Evolutionary conservation across 2,113 vertebrate genomes (phyloP).

Genomic region (Oncorhynchus clarkii): DNA sequence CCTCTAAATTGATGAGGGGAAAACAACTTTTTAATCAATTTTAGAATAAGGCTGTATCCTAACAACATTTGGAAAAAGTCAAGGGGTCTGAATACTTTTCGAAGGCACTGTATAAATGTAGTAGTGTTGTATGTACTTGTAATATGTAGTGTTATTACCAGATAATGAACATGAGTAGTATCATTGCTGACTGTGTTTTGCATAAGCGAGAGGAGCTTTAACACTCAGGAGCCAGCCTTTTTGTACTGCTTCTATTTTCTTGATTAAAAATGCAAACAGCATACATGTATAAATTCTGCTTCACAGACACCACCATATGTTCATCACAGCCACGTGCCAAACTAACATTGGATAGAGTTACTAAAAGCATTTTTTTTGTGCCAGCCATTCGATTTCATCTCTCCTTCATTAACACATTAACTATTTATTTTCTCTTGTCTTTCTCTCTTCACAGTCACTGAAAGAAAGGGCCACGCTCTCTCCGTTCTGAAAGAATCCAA

Average conservation of each 20-base stretch:
- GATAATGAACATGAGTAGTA: neutral
- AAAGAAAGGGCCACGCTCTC: conserved; percentile 87
- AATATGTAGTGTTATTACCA: neutral
- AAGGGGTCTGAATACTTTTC: too few species aligned
- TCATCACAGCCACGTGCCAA: conserved; percentile 54
- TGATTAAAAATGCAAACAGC: conserved; percentile 66
- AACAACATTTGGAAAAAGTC: too few species aligned
- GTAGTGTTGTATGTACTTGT: too few species aligned
- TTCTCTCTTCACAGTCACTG: conserved; percentile 78
- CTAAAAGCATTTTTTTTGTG: neutral
- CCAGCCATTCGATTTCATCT: conserved; percentile 19
- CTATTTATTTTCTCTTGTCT: conserved; percentile 24
- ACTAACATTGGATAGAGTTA: conserved; percentile 32
- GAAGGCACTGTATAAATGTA: too few species aligned
- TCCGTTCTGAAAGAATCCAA: conserved; percentile 86
- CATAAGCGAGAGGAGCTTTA: conserved; percentile 35
- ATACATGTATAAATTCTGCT: conserved; percentile 58
- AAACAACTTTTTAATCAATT: too few species aligned
- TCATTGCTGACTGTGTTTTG: conserved; percentile 29
- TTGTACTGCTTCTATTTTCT: conserved; percentile 40
- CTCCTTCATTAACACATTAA: conserved; percentile 2
- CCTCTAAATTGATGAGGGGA: too few species aligned
- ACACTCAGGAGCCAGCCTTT: conserved; percentile 21
- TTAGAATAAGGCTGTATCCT: too few species aligned
- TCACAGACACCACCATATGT: conserved; percentile 59